Evolutionary conservation across 1,140 invertebrate species (phyloP), one percentile per base, ranked within the genome.

Genomic region (Pygmarrhopalites habei): DNA sequence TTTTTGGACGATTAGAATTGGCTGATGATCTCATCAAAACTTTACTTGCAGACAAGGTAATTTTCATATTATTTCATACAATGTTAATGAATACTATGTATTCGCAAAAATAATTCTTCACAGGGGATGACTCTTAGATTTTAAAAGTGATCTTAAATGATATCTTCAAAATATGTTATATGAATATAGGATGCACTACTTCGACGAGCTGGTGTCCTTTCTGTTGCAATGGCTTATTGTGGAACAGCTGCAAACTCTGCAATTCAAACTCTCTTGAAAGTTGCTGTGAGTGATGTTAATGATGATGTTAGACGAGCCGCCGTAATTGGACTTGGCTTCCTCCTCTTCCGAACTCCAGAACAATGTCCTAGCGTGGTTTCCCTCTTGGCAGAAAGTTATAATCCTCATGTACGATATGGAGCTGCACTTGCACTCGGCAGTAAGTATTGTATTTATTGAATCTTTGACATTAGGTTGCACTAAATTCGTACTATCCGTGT

Each of bases 341-440:
- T 99, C 19, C 79, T 98, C 41, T 96, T 95, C 81, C 86, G 91
- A 73, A 95, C 90, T 2, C 94, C 95, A 1, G 95, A 98, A 73
- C 94, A 98, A 74, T 98, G 95, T 73, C 95, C 95, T 0, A 93
- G 90, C 71, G 92, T 98, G 2, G 95, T 98, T 0, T 95, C 92
- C 1, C 78, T 98, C 0, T 75, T 99, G 30, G 94, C 95, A 0
- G 97, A 99, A 75, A 97, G 94, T 66, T 99, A 99, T 79, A 99
- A 99, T 77, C 95, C 96, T 15, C 95, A 99, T 76, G 96, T 99
- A 0, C 84, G 97, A 55, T 99, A 98, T 76, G 97, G 97, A 41
- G 95, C 96, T 15, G 97, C 95, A 10, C 97, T 99, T 91, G 97
- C 97, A 14, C 76, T 99, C 53, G 97, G 95, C 60, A 98, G n/a